Base-by-base conservation (phyloP, 2,797 vertebrate genomes). In the Rhincodon typus region DNA sequence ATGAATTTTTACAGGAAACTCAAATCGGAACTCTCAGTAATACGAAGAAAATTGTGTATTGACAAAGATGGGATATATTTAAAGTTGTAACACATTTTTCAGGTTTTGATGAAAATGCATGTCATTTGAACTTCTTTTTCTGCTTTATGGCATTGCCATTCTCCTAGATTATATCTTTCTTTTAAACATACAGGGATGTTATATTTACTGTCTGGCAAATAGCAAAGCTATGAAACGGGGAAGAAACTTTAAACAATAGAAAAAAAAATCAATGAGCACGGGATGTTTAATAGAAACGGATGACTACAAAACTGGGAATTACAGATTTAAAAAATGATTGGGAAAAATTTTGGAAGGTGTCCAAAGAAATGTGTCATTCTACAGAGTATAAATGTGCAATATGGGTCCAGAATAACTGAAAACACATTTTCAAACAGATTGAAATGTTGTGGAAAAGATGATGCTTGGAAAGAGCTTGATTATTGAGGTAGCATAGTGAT, bases 341-440 rank as follows among this genome's bases (percentile, higher is more conserved):
- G 46, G 46, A 17, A 53, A 88, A 25, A 53, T 27, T 7, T 50
- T 88, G 86, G 86, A 88, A 88, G 50, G 57, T 50, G 10, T 88
- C 46, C 53, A 88, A 50, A 88, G 25, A 50, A 88, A 88, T 88
- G 25, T 57, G 30, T 3, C 6, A 53, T 88, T 57, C 53, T 27
- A 25, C 87, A 27, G 53, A 57, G 1, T 50, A 88, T 57, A 53
- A 30, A 88, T 88, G 87, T 50, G 87, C 50, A 57, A 34, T 50
- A 88, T 34, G 46, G 27, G 87, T 88, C 87, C 50, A 57, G 87
- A 88, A 88, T 88, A 50, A 88, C 25, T 88, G 87, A 88, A 57
- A 88, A 88, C 50, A 88, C 87, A 88, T 88, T 88, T 57, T 57
- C 25, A 53, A 8, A 13, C 23, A 57, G 53, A 1, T 17, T 12